Conservation (phyloP, 2,888 invertebrate genomes). For the Macrosiphum euphorbiae region DNA sequence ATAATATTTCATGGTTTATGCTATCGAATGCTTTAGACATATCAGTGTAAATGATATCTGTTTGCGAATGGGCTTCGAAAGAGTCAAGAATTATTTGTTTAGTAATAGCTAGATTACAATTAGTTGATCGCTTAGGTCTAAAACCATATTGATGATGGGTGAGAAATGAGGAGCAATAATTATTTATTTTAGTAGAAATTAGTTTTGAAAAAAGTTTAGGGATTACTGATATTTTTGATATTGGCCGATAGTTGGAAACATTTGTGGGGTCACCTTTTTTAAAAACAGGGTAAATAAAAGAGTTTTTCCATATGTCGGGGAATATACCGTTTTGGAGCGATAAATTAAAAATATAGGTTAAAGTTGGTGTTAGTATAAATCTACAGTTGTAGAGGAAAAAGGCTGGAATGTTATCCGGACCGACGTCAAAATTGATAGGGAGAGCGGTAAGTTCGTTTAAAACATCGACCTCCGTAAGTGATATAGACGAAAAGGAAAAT, state of each 20-base stretch:
- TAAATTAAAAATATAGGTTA: conserved; percentile 16
- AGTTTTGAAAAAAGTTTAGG: neutral
- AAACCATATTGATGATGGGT: neutral
- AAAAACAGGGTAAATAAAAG: neutral
- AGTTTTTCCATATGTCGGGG: neutral
- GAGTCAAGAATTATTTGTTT: neutral
- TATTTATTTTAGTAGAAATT: neutral
- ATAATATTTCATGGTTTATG: neutral
- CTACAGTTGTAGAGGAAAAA: neutral
- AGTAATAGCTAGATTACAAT: neutral
- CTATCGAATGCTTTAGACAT: too few species aligned
- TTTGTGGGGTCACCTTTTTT: too few species aligned
- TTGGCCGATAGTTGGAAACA: neutral
- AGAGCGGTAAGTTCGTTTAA: neutral
- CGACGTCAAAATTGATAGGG: neutral
- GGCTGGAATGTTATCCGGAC: conserved; percentile 9
- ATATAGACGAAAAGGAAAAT: neutral
- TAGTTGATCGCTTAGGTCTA: neutral
- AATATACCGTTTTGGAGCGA: neutral
- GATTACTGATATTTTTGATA: neutral
- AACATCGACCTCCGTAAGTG: neutral
- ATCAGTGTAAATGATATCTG: neutral
- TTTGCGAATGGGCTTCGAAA: neutral
- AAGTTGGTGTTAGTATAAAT: conserved; percentile 16
- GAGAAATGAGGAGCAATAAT: neutral